These are phyloP conservation scores for Oceanodroma tethys DNA, from an alignment of 2,113 vertebrate genomes.

Conservation along the genomic window DNA sequence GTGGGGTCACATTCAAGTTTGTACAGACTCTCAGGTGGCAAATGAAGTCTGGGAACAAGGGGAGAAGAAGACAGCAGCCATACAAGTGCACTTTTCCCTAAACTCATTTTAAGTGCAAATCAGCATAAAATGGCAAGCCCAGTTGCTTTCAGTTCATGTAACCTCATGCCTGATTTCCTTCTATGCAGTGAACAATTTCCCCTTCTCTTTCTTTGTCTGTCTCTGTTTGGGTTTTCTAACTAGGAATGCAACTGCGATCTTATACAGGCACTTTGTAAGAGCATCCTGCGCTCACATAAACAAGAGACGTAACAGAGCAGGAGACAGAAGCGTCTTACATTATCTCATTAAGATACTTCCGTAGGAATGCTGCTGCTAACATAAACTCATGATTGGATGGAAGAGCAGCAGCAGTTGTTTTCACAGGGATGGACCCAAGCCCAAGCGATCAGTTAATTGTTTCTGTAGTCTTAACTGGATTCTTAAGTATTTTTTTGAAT, in stretches of 20 bases:
- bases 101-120: neutral
- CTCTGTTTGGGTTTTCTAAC: neutral
- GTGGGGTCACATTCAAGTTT: neutral
- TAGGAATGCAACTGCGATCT: neutral
- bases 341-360: neutral
- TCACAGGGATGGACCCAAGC: neutral
- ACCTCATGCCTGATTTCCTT: neutral
- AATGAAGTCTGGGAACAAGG: neutral
- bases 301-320: neutral
- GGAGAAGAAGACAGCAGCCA: neutral
- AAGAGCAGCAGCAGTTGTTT: neutral
- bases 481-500: neutral
- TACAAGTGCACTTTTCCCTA: neutral
- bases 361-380: neutral
- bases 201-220: neutral
- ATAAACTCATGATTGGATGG: neutral
- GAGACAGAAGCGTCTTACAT: neutral
- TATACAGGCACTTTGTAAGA: neutral
- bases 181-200: neutral
- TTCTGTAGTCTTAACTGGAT: neutral
- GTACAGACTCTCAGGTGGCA: neutral
- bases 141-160: neutral
- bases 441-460: neutral
- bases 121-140: neutral
- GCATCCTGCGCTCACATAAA: neutral